These are phyloP conservation scores for Ptychoptera contaminata DNA, from an alignment of 2,888 invertebrate species.

Conservation along the genomic window DNA sequence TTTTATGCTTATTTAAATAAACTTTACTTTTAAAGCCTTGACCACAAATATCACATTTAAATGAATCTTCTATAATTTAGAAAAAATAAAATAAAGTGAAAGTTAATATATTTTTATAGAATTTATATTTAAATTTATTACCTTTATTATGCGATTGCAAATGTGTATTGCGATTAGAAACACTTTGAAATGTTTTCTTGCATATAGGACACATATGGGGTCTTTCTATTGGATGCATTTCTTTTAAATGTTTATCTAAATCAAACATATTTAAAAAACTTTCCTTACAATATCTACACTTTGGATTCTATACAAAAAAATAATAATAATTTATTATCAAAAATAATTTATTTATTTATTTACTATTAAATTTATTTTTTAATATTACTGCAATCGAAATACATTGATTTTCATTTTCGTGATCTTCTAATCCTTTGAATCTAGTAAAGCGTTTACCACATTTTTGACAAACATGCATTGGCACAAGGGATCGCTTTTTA, in stretches of 20 bases:
- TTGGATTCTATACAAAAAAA: background rate
- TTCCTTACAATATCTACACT: conserved; percentile 3
- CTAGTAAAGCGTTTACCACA: conserved; percentile 2
- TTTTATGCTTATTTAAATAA: conserved; percentile 8
- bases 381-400: background rate
- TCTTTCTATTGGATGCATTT: conserved; percentile 1
- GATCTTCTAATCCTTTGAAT: background rate
- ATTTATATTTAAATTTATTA: background rate
- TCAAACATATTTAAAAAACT: background rate
- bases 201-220: conserved; percentile 8
- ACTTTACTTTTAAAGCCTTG: conserved; percentile 8
- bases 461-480: background rate
- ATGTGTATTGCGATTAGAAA: conserved; percentile 10
- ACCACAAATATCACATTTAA: conserved; percentile 7
- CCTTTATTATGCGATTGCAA: conserved; percentile 7
- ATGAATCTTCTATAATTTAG: background rate
- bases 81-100: background rate
- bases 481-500: background rate
- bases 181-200: conserved; percentile 7
- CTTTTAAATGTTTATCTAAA: conserved; percentile 2
- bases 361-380: background rate
- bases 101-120: no score
- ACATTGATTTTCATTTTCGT: background rate
- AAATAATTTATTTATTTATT: background rate
- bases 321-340: no score